Base-by-base conservation (phyloP, 2,113 vertebrate genomes). In the Cyprinus carpio region DNA sequence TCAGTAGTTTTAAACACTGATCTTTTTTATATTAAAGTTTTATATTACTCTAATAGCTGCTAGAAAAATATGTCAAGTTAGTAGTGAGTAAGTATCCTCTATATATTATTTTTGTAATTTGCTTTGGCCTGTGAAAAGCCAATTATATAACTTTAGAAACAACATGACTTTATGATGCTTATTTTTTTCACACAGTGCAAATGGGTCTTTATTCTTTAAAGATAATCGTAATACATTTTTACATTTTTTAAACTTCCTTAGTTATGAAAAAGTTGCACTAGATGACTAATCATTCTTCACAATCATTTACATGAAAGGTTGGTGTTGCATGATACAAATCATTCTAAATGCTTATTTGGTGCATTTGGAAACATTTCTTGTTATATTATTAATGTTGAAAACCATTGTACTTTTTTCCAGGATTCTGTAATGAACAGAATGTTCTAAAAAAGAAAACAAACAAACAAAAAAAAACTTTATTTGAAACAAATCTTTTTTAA, bases 141-240 rank as follows among this genome's bases (percentile, higher is more conserved):
- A 69, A 37, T 71, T 75, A 75, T 27, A 27, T 49, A 49, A 49
- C 37, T 49, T 46, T 75, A n/a, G 40, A 46, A 75, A 75, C n/a
- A 75, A 25, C 23, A 74, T 46, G 23, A 25, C 37, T 71, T 71
- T 74, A n/a, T 74, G 12, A 74, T 46, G n/a, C 5, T 1, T 46
- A 3, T 74, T 74, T 71, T 10, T 71, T 10, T 71, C 31, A 40
- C 67, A 71, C 67, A 40, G 10, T 40, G 10, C 37, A 40, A 40
- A 71, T 71, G 18, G 34, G 67, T 37, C 31, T 71, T 71, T 71
- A 37, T 40, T 5, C 34, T 67, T 67, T 67, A 67, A 12, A 71
- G 4, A 34, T 8, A 1, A 40, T 71, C 8, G 2, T 71, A 18
- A 23, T 37, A 23, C 31, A 71, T 2, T 40, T 40, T 69, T 37